phyloP scores from a whole-genome alignment of 2,888 invertebrate species.

The Yponomeuta sedellus region DNA sequence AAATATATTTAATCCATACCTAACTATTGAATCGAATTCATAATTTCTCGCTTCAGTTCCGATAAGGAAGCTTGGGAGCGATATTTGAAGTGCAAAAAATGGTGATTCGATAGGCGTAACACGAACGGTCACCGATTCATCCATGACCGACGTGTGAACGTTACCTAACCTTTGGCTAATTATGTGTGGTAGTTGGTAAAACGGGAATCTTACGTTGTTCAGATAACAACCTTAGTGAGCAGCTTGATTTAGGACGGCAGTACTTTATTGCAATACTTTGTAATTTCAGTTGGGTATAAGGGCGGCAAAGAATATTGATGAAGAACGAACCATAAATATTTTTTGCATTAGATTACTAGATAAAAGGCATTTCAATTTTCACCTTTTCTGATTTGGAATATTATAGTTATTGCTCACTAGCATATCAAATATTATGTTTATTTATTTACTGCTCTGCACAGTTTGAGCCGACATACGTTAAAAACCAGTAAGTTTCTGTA shows the following conservation, averaged over 20 bases:
- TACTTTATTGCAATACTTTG: neutral
- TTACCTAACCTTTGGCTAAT: conserved; percentile 35
- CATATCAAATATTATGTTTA: too few relatives aligned
- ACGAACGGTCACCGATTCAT: conserved; percentile 26
- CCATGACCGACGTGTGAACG: conserved; percentile 34
- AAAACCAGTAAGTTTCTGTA: too few relatives aligned
- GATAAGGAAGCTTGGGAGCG: conserved; percentile 25
- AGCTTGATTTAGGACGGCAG: neutral
- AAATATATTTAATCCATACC: neutral
- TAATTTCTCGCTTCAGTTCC: conserved; percentile 26
- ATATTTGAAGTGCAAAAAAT: conserved; percentile 5
- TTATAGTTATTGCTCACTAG: too few relatives aligned
- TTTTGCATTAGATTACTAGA: too few relatives aligned
- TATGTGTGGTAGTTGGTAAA: conserved; percentile 3
- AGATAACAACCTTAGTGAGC: neutral
- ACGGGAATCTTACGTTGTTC: conserved; percentile 9
- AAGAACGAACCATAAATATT: too few relatives aligned
- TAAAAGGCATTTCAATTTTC: too few relatives aligned
- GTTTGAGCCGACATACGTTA: too few relatives aligned
- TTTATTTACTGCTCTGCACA: too few relatives aligned
- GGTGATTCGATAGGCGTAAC: conserved; percentile 3
- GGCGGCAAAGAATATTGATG: too few relatives aligned
- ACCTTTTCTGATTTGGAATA: too few relatives aligned
- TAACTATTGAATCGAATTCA: neutral
- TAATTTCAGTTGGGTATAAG: too few relatives aligned